Base-by-base conservation (phyloP, 2,113 vertebrate genomes). In the Polypterus senegalus region DNA sequence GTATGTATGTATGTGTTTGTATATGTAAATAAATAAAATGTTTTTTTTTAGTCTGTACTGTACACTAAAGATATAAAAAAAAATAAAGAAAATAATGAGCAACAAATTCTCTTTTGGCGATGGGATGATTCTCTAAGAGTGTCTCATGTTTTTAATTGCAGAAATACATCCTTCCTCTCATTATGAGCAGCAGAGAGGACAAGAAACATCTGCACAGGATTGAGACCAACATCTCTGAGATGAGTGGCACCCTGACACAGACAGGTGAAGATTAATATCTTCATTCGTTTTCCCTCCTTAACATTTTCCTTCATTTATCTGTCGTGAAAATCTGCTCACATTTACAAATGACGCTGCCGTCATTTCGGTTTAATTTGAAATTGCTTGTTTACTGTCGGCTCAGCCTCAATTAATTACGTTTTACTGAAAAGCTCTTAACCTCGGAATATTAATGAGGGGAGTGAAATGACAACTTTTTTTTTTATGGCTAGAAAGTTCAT, bases 231-330 rank as follows among this genome's bases (percentile, higher is more conserved):
- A 88, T 99, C 73, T 86, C 88, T 0, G 92, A 94, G 83, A 92
- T 99, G 92, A 98, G 92, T 92, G 93, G 94, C 92, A 96, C 90
- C 61, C 87, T 98, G 89, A 94, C 92, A 81, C 96, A 98, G 92
- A 99, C 96, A 99, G 94, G 96, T 99, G 90, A 94, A 96, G 94
- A 98, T 97, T 97, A 97, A 97, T 94, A 92, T 91, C 89, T 92
- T 91, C 92, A 93, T 94, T 91, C 86, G 84, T 89, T 86, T 69
- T 27, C 67, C 81, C 83, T 86, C 83, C 86, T 86, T 85, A 84
- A 88, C 83, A 83, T 86, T 86, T 87, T 85, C 86, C 91, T 95
- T 98, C 92, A 97, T 96, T 97, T 97, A 97, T 97, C 94, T 94
- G 90, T 92, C 91, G 89, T 88, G 88, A 91, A 92, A 96, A 97